Evolutionary conservation across 1,140 invertebrate genomes (phyloP).

Genomic region (Ceratina japonica): DNA sequence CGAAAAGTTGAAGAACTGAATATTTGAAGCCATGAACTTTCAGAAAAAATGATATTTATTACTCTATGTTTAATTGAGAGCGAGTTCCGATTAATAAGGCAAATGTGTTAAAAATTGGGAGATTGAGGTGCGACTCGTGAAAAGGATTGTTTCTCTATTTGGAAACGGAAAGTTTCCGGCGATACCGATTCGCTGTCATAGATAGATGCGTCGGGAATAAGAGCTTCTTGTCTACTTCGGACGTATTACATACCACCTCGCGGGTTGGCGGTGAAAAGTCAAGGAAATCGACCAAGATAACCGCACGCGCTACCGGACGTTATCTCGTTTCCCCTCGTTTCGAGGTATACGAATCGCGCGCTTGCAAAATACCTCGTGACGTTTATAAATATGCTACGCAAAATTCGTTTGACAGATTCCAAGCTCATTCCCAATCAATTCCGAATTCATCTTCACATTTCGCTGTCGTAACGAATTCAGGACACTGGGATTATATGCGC

Average conservation of each 20-base stretch:
- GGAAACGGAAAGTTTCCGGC: constrained; percentile 30
- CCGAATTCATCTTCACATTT: too few species aligned
- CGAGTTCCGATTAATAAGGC: too few species aligned
- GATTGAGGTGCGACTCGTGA: too few species aligned
- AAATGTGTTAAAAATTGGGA: too few species aligned
- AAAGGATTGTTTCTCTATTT: constrained; percentile 1
- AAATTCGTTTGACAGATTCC: background rate
- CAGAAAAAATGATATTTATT: too few species aligned
- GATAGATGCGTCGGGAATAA: constrained; percentile 31
- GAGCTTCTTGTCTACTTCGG: constrained; percentile 27
- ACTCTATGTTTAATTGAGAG: too few species aligned
- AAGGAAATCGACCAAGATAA: constrained; percentile 59
- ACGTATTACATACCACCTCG: constrained; percentile 43
- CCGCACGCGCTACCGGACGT: constrained; percentile 38
- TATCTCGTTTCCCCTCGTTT: constrained; percentile 42
- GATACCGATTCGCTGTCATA: constrained; percentile 12
- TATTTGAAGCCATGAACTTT: too few species aligned
- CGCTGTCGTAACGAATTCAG: too few species aligned
- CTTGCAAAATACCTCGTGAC: constrained; percentile 29
- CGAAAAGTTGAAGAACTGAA: too few species aligned
- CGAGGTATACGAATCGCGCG: constrained; percentile 32
- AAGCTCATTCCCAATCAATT: too few species aligned
- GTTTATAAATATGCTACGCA: background rate
- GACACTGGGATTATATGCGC: too few species aligned
- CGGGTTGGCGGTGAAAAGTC: constrained; percentile 55